Evolutionary conservation across 2,113 vertebrate genomes (phyloP).

Genomic region (Dolichotis patagonum): DNA sequence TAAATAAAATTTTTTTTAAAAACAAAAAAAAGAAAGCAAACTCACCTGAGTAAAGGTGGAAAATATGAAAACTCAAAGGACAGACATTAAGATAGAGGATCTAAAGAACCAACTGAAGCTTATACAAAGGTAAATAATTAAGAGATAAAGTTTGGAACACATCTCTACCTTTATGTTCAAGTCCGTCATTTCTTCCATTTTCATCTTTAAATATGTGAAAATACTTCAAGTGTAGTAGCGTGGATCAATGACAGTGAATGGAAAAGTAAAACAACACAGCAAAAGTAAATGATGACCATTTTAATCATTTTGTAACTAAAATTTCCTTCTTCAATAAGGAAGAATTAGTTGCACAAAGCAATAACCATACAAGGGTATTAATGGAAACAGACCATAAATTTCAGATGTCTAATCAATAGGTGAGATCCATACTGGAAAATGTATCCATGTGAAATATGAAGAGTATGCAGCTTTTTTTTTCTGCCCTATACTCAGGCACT

Average conservation of each 20-base stretch:
- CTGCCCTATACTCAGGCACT: conserved; percentile 23
- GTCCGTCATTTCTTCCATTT: conserved; percentile 25
- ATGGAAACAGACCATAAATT: conserved; percentile 13
- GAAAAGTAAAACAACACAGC: conserved; percentile 44
- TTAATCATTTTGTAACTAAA: conserved; percentile 40
- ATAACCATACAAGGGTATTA: not conserved
- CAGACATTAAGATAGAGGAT: not conserved
- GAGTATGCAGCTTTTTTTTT: not conserved
- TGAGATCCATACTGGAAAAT: conserved; percentile 28
- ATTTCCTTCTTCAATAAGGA: not conserved
- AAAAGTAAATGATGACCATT: conserved; percentile 19
- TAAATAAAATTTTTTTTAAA: too few species aligned
- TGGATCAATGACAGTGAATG: not conserved
- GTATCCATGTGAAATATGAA: not conserved
- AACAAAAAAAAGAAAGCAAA: not conserved
- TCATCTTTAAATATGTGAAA: not conserved
- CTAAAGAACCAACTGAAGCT: not conserved
- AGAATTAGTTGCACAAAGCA: not conserved
- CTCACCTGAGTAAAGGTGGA: not conserved
- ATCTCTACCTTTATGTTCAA: not conserved
- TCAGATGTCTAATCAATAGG: not conserved
- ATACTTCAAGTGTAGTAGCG: not conserved
- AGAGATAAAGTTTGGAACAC: not conserved
- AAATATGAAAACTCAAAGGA: not conserved
- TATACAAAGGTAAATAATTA: not conserved